These are phyloP conservation scores for Macrochelys suwanniensis DNA, from an alignment of 2,797 vertebrate genomes.

Conservation along the genomic window DNA sequence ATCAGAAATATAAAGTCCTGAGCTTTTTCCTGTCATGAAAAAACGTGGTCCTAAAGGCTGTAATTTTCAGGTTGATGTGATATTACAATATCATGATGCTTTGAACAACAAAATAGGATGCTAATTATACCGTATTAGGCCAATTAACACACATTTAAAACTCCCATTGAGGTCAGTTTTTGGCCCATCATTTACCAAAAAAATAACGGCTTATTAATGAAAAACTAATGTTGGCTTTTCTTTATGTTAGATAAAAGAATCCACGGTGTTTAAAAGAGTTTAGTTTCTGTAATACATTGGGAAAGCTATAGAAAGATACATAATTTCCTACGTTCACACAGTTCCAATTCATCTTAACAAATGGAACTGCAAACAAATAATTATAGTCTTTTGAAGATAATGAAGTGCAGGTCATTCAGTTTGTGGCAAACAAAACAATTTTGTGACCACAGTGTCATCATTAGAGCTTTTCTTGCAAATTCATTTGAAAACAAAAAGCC, in stretches of 20 bases:
- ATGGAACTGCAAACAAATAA: constrained; percentile 19
- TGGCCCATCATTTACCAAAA: background rate
- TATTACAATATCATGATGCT: background rate
- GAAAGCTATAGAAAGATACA: background rate
- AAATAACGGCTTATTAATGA: background rate
- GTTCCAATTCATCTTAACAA: constrained; percentile 41
- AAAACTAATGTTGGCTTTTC: background rate
- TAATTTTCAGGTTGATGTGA: background rate
- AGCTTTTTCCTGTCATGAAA: background rate
- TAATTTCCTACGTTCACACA: background rate
- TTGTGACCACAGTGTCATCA: background rate
- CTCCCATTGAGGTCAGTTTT: background rate
- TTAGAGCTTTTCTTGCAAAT: background rate
- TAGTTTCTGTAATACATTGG: constrained; percentile 2
- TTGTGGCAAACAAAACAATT: constrained; percentile 5
- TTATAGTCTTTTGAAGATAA: constrained; percentile 28
- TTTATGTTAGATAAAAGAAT: background rate
- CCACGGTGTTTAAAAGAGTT: background rate
- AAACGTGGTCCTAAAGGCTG: background rate
- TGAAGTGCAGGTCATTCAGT: constrained; percentile 35
- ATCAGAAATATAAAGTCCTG: background rate
- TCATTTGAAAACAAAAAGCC: background rate
- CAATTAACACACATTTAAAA: background rate
- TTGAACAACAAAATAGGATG: background rate
- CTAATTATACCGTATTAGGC: background rate